Evolutionary conservation across 2,888 invertebrate species (phyloP), one percentile per base, ranked within the genome.

Genomic region (Rhamnusium bicolor): DNA sequence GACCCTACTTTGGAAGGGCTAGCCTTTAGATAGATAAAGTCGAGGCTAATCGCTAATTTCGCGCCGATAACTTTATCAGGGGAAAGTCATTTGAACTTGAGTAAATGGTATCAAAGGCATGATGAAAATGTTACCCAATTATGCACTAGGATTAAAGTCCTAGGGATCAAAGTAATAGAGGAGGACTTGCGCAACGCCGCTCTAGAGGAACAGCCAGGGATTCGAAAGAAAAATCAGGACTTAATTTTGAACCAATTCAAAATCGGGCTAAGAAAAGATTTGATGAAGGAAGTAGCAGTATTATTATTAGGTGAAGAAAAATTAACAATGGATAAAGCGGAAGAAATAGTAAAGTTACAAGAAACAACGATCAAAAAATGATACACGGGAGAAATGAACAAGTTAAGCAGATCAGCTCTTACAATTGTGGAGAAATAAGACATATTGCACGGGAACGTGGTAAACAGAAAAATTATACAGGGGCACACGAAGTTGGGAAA

Each of bases 61-160:
- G 14, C n/a, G 14, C 5, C 47, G 47, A 49, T n/a, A n/a, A 2
- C n/a, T 14, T 16, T 49, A 49, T 16, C 47, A 16, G 47, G 47
- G 7, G 47, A 49, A 18, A 3, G 18, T 18, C 49, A 49, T 6
- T 4, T 49, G 10, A 49, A n/a, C 2, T 49, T 49, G 18, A 49
- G n/a, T 7, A 18, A 49, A 49, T 49, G 49, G 6, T 53, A 53
- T 2, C 73, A 73, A 47, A 10, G 70, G n/a, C 70, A 69, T 19
- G 73, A 73, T 27, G 73, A 73, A 46, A 21, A 60, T 10, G 70
- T 73, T 16, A 14, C 63, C n/a, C 6, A 16, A 4, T 74, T 67
- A 47, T 67, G 66, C 27, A 68, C 60, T 12, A 27, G 69, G 47
- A 32, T 74, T 12, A 18, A 49, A 14, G 7, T 63, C 21, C 12